Percentiles rank a stretch among this genome's conserved stretches.
Conservation (phyloP, 2,888 invertebrate genomes). For the Melieria crassipennis region DNA sequence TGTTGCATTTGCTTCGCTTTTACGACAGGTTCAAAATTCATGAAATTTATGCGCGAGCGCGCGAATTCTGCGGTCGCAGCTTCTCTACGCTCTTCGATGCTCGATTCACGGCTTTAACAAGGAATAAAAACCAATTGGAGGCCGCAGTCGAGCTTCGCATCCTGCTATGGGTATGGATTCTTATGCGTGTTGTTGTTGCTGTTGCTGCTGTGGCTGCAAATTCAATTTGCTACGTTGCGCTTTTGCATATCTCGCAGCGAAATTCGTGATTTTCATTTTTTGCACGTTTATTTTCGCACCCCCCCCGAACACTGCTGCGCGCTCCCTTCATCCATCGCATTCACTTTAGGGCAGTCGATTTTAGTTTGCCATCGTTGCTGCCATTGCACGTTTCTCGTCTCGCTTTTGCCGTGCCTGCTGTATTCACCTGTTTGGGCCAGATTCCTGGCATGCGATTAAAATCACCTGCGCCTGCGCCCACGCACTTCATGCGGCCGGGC, state of each 20-base stretch:
- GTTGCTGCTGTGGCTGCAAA: slow-evolving; percentile 21
- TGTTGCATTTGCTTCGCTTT: slow-evolving; percentile 8
- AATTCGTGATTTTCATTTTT: slow-evolving; percentile 48
- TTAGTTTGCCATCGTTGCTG: slow-evolving; percentile 1
- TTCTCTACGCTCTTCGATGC: neutral
- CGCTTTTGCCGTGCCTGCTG: slow-evolving; percentile 4
- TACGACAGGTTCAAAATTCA: slow-evolving; percentile 45
- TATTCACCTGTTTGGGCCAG: slow-evolving; percentile 62
- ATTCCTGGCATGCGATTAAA: slow-evolving; percentile 64
- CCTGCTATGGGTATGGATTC: neutral
- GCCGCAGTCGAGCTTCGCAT: neutral
- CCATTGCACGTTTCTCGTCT: slow-evolving; percentile 12
- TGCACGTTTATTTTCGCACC: slow-evolving; percentile 22
- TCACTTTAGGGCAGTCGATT: too few species aligned
- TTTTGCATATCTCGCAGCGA: slow-evolving; percentile 47
- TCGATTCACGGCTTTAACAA: neutral
- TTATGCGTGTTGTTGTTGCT: slow-evolving; percentile 28
- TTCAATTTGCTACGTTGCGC: slow-evolving; percentile 30
- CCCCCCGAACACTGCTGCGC: neutral
- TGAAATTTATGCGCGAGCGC: slow-evolving; percentile 54
- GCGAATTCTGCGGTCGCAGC: slow-evolving; percentile 24
- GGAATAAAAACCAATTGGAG: neutral
- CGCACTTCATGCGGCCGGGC: slow-evolving; percentile 18
- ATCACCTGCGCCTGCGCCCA: slow-evolving; percentile 55
- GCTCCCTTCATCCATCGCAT: too few species aligned